phyloP scores from a whole-genome alignment of 2,113 vertebrate species.

The Heterotilapia buettikoferi region DNA sequence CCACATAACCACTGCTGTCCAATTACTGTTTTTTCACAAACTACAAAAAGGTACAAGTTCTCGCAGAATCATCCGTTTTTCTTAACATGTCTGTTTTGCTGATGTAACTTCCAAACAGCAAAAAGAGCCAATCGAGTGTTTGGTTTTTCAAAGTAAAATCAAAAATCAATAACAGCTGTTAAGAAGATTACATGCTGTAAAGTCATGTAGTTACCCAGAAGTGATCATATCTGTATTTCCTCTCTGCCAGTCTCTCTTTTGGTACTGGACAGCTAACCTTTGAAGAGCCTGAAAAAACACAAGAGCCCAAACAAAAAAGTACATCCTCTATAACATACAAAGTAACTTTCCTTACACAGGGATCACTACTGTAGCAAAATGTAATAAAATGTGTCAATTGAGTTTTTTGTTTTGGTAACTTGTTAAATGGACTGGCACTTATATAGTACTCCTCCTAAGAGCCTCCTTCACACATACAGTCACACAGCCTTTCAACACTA shows the following conservation, averaged over 20 bases:
- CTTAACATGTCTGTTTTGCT: neutral
- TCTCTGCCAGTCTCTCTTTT: constrained; percentile 84
- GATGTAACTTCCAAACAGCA: neutral
- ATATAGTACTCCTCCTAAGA: neutral
- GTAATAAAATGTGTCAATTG: neutral
- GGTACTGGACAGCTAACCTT: constrained; percentile 79
- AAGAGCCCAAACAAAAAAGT: neutral
- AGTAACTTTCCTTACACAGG: neutral
- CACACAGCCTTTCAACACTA: neutral
- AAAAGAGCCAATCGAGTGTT: neutral
- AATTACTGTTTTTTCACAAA: neutral
- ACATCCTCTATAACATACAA: neutral
- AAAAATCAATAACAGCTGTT: neutral
- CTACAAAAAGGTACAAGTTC: neutral
- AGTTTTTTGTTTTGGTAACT: neutral
- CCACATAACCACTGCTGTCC: neutral
- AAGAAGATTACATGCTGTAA: accelerated
- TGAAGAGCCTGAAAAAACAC: constrained; percentile 76
- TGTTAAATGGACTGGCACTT: neutral
- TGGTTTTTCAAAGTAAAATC: neutral
- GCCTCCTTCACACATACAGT: neutral
- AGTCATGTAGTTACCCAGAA: constrained; percentile 30
- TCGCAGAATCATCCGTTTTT: neutral
- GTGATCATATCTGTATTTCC: constrained; percentile 63
- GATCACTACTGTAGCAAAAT: neutral